Evolutionary conservation across 92 coral and sea anemone species (phyloP), one percentile per base, ranked within the genome.

Genomic region (Anthopleura xanthogrammica): DNA sequence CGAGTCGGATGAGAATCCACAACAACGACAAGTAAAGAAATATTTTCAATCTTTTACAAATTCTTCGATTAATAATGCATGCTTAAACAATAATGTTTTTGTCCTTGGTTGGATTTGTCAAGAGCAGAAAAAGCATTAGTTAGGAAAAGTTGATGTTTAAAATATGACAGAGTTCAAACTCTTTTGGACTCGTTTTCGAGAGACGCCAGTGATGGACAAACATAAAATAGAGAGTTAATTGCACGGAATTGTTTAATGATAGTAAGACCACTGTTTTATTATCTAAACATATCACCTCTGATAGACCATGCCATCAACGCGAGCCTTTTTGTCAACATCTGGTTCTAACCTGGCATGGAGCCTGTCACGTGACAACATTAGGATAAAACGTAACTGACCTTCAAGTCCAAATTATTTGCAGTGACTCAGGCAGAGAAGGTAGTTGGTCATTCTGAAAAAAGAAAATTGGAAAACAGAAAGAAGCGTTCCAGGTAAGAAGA

Each of bases 241-340:
- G 85, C 88, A 83, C 82, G 79, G 86, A 80, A 88, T 84, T 84
- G 91, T 85, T 88, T 86, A 91, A 93, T 88, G 90, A 88, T 78
- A 93, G 91, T 88, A 83, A 88, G 83, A 86, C 90, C 92, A 88
- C 79, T 82, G 79, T 87, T 86, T 83, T 83, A 82, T 91, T 88
- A 93, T 93, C 94, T 81, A 50, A 50, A 70, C 60, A 87, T 85
- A 90, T 93, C 92, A 82, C 77, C 78, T 72, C 87, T 79, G 83
- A 79, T 89, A 84, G 89, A 48, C 52, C 73, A 64, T 84, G 80
- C 64, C 87, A 78, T 84, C 80, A 77, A 56, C 41, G 83, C 52
- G 60, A 42, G 73, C 87, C 76, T 72, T 77, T 88, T 81, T 84
- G 83, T 65, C 77, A 89, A 87, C 97, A 93, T 93, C 97, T 93